These are phyloP conservation scores for Ivindomyrus marchei DNA, from an alignment of 2,113 vertebrate genomes.

Conservation along the genomic window DNA sequence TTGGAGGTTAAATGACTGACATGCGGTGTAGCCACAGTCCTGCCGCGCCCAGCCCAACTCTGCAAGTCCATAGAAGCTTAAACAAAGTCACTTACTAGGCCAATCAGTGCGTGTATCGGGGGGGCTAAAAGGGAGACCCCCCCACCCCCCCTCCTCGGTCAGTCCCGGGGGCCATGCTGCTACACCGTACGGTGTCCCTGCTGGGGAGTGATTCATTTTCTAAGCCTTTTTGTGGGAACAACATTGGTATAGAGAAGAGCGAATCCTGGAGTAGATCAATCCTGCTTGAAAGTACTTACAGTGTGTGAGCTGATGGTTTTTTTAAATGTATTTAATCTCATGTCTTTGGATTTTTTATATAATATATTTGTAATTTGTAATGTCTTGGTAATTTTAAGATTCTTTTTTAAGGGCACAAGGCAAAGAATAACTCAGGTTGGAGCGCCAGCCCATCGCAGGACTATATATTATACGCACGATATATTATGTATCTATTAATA, in stretches of 20 bases:
- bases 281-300: not conserved
- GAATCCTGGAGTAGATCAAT: not conserved
- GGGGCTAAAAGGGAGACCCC: not conserved
- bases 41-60: not conserved
- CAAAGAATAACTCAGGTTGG: not conserved
- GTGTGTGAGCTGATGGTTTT: not conserved
- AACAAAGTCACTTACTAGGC: not conserved
- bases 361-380: not conserved
- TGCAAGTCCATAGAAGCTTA: slow-evolving; percentile 2
- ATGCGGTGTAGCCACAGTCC: not conserved
- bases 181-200: not conserved
- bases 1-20: not conserved
- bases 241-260: not conserved
- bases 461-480: not conserved
- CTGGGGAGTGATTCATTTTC: not conserved
- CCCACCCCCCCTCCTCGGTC: not conserved
- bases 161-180: not conserved
- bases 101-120: not conserved
- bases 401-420: not conserved
- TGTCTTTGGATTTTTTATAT: not conserved
- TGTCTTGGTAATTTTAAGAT: not conserved
- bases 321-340: not conserved
- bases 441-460: not conserved
- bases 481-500: not conserved
- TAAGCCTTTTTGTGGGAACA: not conserved